Base-by-base conservation (phyloP, 2,888 invertebrate species). In the Blera fallax region DNA sequence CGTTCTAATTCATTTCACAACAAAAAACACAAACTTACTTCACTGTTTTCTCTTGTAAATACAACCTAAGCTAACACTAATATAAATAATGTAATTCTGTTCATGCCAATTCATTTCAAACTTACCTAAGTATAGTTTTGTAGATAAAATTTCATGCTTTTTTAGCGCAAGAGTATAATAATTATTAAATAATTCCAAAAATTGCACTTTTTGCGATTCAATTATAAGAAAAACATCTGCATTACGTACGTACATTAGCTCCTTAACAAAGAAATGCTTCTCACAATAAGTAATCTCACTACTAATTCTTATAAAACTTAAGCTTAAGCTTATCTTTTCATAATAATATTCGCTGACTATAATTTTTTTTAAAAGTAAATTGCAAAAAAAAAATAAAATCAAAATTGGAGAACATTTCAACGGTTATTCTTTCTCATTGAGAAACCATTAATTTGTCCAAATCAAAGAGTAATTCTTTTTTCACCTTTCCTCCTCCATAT, bases 391-490 rank as follows among this genome's bases (percentile, higher is more conserved):
- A 70, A 67, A 45, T 29, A 29, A 3, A 52, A 27, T 32, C 24
- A 48, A 58, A 85, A 85, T 77, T 80, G 70, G 77, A 77, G 27
- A 81, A 81, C 76, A 81, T 85, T 85, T 81, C 77, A 77, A 81
- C 67, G 70, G 54, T 70, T 72, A 80, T 60, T 62, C 7, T 50
- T 52, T 64, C 64, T 74, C 70, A 65, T 18, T 65, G 84, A 80
- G 56, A 81, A 81, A 54, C 43, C 24, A 54, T 50, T 48, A 16
- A 16, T 21, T 60, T 67, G 32, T 58, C 54, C 21, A 70, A 76
- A 43, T 18, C 60, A 69, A 62, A 54, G 21, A 69, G 14, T 81
- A 81, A 81, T 76, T 40, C 14, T 54, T 34, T 24, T 70, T 70
- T 37, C 18, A 45, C 18, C 27, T 80, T 73, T 80, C 43, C 50